Conservation (phyloP, 1,140 invertebrate species). For the Meloidogyne floridensis region DNA sequence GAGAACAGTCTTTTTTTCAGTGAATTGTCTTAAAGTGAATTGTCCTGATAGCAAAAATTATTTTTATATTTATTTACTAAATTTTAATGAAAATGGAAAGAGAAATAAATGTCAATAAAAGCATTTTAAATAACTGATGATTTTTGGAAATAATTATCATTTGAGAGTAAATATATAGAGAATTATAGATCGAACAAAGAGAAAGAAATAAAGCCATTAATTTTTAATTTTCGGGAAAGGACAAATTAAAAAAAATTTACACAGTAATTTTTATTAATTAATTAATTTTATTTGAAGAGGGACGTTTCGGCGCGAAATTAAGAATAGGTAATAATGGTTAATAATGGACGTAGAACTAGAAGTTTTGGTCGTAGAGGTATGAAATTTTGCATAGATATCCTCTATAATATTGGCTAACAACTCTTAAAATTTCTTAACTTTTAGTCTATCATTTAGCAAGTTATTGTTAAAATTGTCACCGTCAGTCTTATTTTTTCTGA, state of each 20-base stretch:
- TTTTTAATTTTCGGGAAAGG: background rate
- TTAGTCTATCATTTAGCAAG: no score
- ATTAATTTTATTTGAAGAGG: background rate
- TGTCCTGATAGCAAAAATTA: no score
- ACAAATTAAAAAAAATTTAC: background rate
- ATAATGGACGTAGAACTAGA: no score
- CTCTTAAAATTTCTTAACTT: no score
- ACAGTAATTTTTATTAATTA: background rate
- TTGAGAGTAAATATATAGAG: background rate
- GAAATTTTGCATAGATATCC: no score
- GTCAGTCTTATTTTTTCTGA: no score
- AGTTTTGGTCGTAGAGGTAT: no score
- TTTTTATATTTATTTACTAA: background rate
- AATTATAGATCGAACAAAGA: slow-evolving; percentile 2
- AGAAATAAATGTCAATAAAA: background rate
- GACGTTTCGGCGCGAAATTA: background rate
- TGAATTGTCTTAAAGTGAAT: no score
- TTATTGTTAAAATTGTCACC: no score
- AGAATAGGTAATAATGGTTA: no score
- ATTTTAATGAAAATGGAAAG: background rate
- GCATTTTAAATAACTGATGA: slow-evolving; percentile 11
- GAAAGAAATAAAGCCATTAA: background rate
- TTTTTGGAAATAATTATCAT: slow-evolving; percentile 12
- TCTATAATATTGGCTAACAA: no score
- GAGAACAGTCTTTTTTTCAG: no score